These are phyloP conservation scores for Sweltsa coloradensis DNA, from an alignment of 1,140 invertebrate species.

Conservation along the genomic window DNA sequence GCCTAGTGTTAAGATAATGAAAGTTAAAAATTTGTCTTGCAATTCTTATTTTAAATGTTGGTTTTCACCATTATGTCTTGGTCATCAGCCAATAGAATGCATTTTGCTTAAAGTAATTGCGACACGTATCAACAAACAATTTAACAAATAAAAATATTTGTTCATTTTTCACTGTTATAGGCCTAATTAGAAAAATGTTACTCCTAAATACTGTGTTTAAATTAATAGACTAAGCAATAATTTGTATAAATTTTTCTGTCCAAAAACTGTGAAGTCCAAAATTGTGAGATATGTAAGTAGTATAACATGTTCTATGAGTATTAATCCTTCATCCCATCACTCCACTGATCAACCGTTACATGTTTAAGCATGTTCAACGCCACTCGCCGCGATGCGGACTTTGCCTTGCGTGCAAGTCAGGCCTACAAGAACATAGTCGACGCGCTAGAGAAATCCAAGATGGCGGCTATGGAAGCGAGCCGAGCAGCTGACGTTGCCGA, in stretches of 20 bases:
- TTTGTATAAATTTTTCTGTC: slow-evolving; percentile 6
- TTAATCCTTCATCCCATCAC: too few species aligned
- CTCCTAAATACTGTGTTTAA: not conserved
- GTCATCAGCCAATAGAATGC: too few species aligned
- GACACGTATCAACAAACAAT: too few species aligned
- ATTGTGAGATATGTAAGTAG: not conserved
- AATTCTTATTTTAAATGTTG: too few species aligned
- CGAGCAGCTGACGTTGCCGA: slow-evolving; percentile 43
- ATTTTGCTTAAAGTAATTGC: too few species aligned
- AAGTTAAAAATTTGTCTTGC: too few species aligned
- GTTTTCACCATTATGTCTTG: too few species aligned
- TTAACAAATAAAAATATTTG: too few species aligned
- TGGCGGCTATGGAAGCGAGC: slow-evolving; percentile 50
- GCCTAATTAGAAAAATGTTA: too few species aligned
- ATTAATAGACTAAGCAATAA: slow-evolving; percentile 5
- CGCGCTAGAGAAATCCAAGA: slow-evolving; percentile 43
- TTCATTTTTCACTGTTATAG: slow-evolving; percentile 12
- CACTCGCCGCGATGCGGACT: slow-evolving; percentile 49
- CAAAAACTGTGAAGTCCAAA: slow-evolving; percentile 8
- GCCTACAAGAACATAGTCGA: slow-evolving; percentile 72
- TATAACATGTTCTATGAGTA: not conserved
- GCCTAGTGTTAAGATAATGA: too few species aligned
- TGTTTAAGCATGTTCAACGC: slow-evolving; percentile 48
- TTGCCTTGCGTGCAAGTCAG: slow-evolving; percentile 61
- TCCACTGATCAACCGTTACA: too few species aligned